These are phyloP conservation scores for Pyxicephalus adspersus DNA, from an alignment of 2,113 vertebrate genomes.

Conservation along the genomic window DNA sequence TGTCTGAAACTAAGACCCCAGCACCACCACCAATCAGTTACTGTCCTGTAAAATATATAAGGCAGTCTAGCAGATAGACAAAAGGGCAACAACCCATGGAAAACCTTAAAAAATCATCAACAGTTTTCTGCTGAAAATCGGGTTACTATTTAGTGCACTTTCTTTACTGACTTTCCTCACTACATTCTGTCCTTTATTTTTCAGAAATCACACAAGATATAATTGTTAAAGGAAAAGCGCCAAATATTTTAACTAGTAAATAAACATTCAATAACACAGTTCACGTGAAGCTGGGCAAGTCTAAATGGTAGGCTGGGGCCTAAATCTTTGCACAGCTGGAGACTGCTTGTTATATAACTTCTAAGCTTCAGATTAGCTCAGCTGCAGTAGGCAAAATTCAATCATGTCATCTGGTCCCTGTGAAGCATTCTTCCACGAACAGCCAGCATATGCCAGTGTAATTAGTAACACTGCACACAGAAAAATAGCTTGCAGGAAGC, in stretches of 20 bases:
- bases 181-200: not conserved
- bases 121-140: no score
- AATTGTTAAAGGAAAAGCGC: no score
- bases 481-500: not conserved
- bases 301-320: not conserved
- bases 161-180: not conserved
- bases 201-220: no score
- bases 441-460: conserved; percentile 2
- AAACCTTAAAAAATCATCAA: no score
- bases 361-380: not conserved
- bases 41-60: no score
- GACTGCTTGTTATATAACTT: not conserved
- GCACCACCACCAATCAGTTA: no score
- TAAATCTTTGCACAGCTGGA: conserved; percentile 2
- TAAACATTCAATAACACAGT: not conserved
- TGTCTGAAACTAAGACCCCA: no score
- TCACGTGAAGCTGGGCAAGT: not conserved
- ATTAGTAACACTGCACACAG: not conserved
- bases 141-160: not conserved
- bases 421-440: not conserved
- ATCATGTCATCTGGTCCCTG: not conserved
- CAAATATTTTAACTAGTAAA: not conserved
- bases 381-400: not conserved
- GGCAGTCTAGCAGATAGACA: no score
- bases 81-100: no score